Conservation (phyloP, 2,888 invertebrate species). For the Euclidia mi region DNA sequence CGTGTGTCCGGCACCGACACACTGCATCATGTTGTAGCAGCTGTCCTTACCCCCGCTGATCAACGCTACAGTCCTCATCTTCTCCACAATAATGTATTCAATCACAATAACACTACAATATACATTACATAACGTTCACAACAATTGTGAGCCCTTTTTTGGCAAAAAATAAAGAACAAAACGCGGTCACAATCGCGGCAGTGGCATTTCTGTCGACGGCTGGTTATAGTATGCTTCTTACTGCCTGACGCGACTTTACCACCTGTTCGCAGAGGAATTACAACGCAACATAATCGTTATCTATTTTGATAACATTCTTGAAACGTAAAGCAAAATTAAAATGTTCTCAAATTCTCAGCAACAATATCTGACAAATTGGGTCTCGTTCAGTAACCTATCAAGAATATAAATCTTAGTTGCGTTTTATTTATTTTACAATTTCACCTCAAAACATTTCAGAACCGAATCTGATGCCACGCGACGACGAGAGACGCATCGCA, state of each 20-base stretch:
- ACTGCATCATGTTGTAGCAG: conserved; percentile 99
- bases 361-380: conserved; percentile 46
- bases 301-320: conserved; percentile 83
- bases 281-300: conserved; percentile 75
- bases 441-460: too few species aligned
- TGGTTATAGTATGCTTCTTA: conserved; percentile 49
- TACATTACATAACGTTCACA: conserved; percentile 86
- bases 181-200: conserved; percentile 70
- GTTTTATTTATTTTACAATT: conserved; percentile 21
- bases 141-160: conserved; percentile 75
- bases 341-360: conserved; percentile 62
- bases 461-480: too few species aligned
- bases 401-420: conserved; percentile 30
- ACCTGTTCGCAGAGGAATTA: conserved; percentile 58
- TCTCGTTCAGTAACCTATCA: conserved; percentile 15
- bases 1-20: conserved; percentile 98
- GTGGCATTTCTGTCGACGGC: conserved; percentile 68
- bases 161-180: conserved; percentile 71
- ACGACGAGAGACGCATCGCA: too few species aligned
- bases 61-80: conserved; percentile 96
- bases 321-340: conserved; percentile 71
- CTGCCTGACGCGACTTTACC: conserved; percentile 61
- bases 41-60: conserved; percentile 99
- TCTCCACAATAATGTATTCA: conserved; percentile 71
- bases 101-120: conserved; percentile 68